Base-by-base conservation (phyloP, 2,113 vertebrate genomes). In the Cephalopterus ornatus region DNA sequence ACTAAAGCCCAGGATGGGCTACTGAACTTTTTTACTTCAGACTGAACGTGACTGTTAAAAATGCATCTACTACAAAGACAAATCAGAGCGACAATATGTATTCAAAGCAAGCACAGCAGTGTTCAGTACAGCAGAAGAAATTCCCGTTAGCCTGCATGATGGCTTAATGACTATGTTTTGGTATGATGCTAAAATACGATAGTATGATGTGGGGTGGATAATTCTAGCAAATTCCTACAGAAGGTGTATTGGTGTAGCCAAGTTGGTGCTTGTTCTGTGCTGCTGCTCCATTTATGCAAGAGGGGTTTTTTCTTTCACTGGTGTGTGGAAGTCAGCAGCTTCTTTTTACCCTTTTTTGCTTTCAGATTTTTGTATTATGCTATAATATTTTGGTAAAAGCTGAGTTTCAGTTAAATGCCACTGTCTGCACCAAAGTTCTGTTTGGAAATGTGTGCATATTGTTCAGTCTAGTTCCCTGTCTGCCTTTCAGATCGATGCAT, bases 401-500 rank as follows among this genome's bases (percentile, higher is more conserved):
- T 41, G 70, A 85, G 76, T 75, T 95, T 92, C 65, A 87, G 92
- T 94, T 92, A 63, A 71, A 21, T 56, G 58, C 89, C 84, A 62
- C 87, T 82, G 66, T 87, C 73, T 95, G 85, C 94, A 85, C 91
- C 94, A 66, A 94, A 89, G 76, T 62, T 66, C 77, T 77, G 42
- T 91, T 77, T 39, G 92, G 78, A 93, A 67, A 28, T 33, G 42
- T 92, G 71, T 92, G 81, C 56, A 2, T 89, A 86, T 77, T 88
- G 79, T 92, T 95, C 82, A 96, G 89, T 89, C 70, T 86, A 35
- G 2, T 89, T 84, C n/a, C 44, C 73, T 95, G 85, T 89, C 80
- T 96, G 95, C 91, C 84, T 86, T 58, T 90, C 81, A 96, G 90
- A 88, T 20, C 50, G 76, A 47, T 96, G 96, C 96, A 92, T 78